Evolutionary conservation across 2,888 invertebrate species (phyloP).

Genomic region (Hypomecis punctinalis): DNA sequence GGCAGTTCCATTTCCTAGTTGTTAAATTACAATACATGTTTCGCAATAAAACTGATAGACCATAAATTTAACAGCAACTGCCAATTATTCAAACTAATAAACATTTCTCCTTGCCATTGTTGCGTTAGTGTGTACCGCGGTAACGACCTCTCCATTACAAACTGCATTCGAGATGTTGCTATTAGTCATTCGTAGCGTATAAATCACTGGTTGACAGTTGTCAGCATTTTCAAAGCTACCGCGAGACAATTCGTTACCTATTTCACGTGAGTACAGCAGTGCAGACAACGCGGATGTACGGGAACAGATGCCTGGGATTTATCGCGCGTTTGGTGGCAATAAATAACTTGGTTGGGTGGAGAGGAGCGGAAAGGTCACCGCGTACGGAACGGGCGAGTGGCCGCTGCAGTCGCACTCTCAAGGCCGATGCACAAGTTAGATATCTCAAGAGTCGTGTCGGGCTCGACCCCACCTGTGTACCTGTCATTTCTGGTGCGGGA

Average conservation of each 20-base stretch:
- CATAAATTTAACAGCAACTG: constrained; percentile 50
- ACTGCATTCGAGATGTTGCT: constrained; percentile 28
- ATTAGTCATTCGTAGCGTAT: constrained; percentile 24
- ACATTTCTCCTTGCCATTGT: constrained; percentile 41
- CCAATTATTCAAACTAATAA: constrained; percentile 51
- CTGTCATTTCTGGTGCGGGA: constrained; percentile 50
- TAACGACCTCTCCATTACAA: constrained; percentile 28
- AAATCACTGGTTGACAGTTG: constrained; percentile 41
- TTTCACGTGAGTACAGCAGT: constrained; percentile 48
- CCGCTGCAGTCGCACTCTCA: constrained; percentile 64
- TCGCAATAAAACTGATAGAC: constrained; percentile 36
- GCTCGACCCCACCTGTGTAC: constrained; percentile 71
- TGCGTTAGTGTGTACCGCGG: constrained; percentile 18
- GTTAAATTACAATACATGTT: constrained; percentile 37
- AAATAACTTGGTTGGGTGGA: constrained; percentile 67
- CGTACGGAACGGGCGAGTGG: constrained; percentile 54
- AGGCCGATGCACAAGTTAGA: constrained; percentile 76
- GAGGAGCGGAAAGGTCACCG: constrained; percentile 70
- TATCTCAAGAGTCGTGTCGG: constrained; percentile 63
- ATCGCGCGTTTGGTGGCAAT: constrained; percentile 66
- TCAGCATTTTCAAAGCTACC: constrained; percentile 54
- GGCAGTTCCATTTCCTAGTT: constrained; percentile 50
- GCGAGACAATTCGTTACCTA: constrained; percentile 55
- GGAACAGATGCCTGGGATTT: constrained; percentile 69
- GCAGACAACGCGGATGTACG: constrained; percentile 71